Evolutionary conservation across 92 coral and sea anemone genomes (phyloP).

Genomic region (Parazoanthus atlanticus): DNA sequence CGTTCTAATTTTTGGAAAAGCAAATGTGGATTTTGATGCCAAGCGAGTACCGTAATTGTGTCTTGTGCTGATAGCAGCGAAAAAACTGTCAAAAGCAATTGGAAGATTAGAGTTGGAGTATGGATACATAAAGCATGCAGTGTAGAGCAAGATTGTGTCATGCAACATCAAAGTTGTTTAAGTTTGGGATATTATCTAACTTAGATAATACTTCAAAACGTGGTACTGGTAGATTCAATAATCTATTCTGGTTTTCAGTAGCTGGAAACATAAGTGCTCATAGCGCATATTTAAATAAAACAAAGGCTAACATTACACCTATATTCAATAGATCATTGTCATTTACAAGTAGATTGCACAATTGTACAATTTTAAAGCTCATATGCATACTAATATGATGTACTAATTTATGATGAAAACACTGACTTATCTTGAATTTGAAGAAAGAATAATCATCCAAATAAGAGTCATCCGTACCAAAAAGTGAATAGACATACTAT

Average conservation of each 20-base stretch:
- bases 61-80: too few relatives aligned
- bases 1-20: too few relatives aligned
- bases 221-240: constrained; percentile 6
- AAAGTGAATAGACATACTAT: too few relatives aligned
- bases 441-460: too few relatives aligned
- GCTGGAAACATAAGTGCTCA: constrained; percentile 17
- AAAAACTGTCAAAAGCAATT: too few relatives aligned
- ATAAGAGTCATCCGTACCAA: too few relatives aligned
- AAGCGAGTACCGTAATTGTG: too few relatives aligned
- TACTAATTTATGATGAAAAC: neutral
- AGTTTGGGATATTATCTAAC: constrained; percentile 8
- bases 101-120: too few relatives aligned
- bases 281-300: neutral
- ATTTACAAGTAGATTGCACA: neutral
- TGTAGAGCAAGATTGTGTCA: too few relatives aligned
- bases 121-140: too few relatives aligned
- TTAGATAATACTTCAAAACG: constrained; percentile 26
- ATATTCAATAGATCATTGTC: neutral
- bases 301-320: neutral
- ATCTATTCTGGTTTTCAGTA: neutral
- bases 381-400: neutral
- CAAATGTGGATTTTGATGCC: too few relatives aligned
- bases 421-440: constrained; percentile 3
- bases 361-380: neutral
- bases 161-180: constrained; percentile 9